Percentiles rank a stretch among this genome's conserved stretches.
Conservation (phyloP, 2,888 invertebrate species). For the Stenodema calcarata region DNA sequence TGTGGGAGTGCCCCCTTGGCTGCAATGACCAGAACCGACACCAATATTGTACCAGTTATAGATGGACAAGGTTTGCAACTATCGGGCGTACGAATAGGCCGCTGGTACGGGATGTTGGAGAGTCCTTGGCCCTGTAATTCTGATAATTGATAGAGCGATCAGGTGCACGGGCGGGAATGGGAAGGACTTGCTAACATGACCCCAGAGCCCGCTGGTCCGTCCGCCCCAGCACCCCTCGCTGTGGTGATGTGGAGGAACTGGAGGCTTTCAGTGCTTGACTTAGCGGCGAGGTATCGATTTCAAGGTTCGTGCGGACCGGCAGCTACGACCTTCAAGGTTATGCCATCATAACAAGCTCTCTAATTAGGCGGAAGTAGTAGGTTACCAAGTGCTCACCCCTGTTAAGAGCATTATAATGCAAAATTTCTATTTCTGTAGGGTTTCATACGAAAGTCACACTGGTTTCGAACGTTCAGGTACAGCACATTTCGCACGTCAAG, state of each 20-base stretch:
- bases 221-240: neutral
- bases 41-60: constrained; percentile 11
- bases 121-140: neutral
- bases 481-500: too few relatives aligned
- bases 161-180: neutral
- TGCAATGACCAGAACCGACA: neutral
- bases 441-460: too few relatives aligned
- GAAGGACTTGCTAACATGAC: neutral
- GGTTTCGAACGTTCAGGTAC: too few relatives aligned
- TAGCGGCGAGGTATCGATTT: neutral
- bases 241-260: neutral
- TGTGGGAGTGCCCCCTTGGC: neutral
- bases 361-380: too few relatives aligned
- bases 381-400: too few relatives aligned
- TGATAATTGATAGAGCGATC: constrained; percentile 17
- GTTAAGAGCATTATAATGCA: too few relatives aligned
- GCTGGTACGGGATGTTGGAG: neutral
- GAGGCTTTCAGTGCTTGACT: neutral
- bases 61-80: neutral
- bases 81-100: neutral
- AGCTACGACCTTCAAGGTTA: neutral
- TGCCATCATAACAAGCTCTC: neutral
- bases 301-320: neutral
- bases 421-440: too few relatives aligned
- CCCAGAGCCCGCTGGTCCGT: neutral